Conservation (phyloP, 2,113 vertebrate genomes). For the Aspiorhynchus laticeps region DNA sequence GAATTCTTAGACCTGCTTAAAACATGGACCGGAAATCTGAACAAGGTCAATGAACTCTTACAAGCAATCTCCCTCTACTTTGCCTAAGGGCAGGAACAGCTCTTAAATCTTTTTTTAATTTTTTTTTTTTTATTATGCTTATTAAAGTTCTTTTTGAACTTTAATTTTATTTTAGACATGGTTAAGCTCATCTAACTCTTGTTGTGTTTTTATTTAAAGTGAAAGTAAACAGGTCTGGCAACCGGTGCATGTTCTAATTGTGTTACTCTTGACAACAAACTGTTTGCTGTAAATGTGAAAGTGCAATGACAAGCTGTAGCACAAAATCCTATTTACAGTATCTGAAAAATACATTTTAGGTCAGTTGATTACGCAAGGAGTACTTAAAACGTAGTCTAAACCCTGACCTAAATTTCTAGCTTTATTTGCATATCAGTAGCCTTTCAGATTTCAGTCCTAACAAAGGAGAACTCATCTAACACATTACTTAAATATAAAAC, state of each 20-base stretch:
- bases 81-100: not conserved
- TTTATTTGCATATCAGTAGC: constrained; percentile 19
- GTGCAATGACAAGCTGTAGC: not conserved
- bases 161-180: no score
- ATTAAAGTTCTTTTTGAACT: no score
- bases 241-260: not conserved
- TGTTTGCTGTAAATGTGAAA: constrained; percentile 40
- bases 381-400: not conserved
- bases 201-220: not conserved
- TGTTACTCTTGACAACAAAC: not conserved
- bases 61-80: constrained; percentile 2
- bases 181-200: not conserved
- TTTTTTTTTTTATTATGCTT: no score
- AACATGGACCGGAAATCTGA: not conserved
- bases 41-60: constrained; percentile 13
- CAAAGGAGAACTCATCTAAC: constrained; percentile 13
- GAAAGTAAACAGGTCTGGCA: constrained; percentile 1
- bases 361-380: not conserved
- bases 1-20: not conserved
- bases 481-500: not conserved
- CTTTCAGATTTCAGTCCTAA: constrained; percentile 12
- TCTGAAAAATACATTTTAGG: not conserved
- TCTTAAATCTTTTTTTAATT: no score
- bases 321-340: not conserved
- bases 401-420: not conserved